phyloP scores from a whole-genome alignment of 92 coral and sea anemone genomes.

The Epizoanthus scotinus region DNA sequence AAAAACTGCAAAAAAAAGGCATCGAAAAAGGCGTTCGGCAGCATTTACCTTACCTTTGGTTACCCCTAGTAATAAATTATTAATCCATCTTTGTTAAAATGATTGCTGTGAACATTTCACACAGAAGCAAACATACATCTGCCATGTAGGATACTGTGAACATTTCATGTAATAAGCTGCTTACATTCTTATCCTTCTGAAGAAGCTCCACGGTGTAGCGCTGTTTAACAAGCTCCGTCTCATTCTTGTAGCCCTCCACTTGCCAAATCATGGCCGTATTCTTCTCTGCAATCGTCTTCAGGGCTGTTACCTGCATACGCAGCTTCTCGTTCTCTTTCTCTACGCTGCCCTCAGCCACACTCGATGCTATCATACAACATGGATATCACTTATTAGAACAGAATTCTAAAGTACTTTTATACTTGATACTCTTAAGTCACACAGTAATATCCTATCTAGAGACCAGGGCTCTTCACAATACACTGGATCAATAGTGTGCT shows the following conservation, averaged over 20 bases:
- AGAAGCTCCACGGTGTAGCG: conserved; percentile 58
- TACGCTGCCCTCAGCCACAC: conserved; percentile 28
- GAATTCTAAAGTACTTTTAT: neutral
- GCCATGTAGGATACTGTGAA: too few species aligned
- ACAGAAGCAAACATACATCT: too few species aligned
- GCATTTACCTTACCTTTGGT: too few species aligned
- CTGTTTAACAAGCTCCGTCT: conserved; percentile 61
- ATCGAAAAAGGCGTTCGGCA: too few species aligned
- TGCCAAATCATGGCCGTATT: conserved; percentile 81
- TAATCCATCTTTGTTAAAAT: too few species aligned
- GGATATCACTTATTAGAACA: neutral
- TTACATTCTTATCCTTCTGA: conserved; percentile 70
- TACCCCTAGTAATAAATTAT: too few species aligned
- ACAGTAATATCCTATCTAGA: neutral
- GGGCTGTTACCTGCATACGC: conserved; percentile 69
- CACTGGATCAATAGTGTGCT: too few species aligned
- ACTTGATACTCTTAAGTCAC: neutral
- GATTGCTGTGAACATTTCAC: too few species aligned
- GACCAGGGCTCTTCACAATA: too few species aligned
- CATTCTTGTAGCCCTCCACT: conserved; percentile 77
- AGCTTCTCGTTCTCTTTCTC: conserved; percentile 73
- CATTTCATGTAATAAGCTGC: neutral
- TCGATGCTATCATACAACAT: conserved; percentile 19
- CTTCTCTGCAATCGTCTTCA: conserved; percentile 81
- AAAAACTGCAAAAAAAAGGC: too few species aligned